Conservation (phyloP, 2,797 vertebrate species). For the Bradypodion ventrale region DNA sequence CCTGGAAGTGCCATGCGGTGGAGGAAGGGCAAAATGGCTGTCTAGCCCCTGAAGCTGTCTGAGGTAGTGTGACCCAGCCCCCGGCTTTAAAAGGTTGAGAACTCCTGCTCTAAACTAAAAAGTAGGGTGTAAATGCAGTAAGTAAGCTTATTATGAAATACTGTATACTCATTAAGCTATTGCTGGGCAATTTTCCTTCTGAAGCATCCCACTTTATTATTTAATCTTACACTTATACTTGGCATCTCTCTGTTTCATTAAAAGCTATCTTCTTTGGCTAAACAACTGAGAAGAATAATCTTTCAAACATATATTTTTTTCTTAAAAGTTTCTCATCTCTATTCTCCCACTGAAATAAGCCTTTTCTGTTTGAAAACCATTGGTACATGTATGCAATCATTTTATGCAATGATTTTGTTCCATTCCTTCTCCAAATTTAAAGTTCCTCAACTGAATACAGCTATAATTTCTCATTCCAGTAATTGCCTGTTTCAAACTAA, state of each 20-base stretch:
- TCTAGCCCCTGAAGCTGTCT: no score
- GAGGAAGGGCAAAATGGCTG: no score
- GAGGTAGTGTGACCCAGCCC: no score
- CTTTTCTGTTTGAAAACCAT: neutral
- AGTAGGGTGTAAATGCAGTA: neutral
- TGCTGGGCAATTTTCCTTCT: neutral
- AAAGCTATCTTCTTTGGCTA: slow-evolving; percentile 9
- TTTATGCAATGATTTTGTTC: neutral
- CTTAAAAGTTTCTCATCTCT: neutral
- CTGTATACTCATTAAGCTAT: neutral
- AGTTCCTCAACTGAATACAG: neutral
- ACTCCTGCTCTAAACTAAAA: neutral
- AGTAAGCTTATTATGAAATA: neutral
- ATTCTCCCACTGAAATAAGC: neutral
- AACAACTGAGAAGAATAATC: neutral
- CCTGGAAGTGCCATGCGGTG: no score
- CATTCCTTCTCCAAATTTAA: neutral
- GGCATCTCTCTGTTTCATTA: neutral
- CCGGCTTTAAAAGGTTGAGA: no score
- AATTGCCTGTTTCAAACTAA: slow-evolving; percentile 27
- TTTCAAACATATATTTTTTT: neutral
- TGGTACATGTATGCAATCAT: neutral
- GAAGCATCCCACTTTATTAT: neutral
- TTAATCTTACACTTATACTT: neutral
- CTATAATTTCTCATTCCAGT: slow-evolving; percentile 15